Conservation (phyloP, 1,140 invertebrate species). For the Varroa destructor region DNA sequence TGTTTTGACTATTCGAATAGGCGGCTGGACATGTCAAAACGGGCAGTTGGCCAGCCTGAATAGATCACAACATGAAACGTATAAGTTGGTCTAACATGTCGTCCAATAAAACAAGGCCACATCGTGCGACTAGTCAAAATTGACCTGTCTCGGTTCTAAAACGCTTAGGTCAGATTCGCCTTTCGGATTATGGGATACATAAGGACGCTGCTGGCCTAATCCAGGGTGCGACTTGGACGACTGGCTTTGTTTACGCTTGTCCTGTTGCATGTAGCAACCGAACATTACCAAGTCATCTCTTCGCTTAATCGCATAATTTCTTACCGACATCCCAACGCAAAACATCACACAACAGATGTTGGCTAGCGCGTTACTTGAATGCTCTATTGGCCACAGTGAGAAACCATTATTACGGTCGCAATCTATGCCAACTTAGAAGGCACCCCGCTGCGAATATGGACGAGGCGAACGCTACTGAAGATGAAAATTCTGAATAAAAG, state of each 20-base stretch:
- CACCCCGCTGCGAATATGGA: no score
- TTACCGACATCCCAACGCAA: neutral
- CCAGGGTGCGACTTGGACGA: neutral
- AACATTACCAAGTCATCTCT: neutral
- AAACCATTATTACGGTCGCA: no score
- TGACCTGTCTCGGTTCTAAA: slow-evolving; percentile 11
- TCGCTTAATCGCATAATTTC: no score
- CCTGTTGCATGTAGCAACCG: neutral
- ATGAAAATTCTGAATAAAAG: no score
- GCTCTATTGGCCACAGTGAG: no score
- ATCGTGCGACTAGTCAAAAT: slow-evolving; percentile 11
- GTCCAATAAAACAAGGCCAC: neutral
- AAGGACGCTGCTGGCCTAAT: neutral
- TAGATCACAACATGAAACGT: neutral
- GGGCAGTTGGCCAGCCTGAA: neutral
- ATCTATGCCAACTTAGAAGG: no score
- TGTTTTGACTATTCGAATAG: neutral
- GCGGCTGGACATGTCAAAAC: neutral
- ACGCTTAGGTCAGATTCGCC: neutral
- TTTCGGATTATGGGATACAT: neutral
- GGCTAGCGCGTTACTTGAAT: slow-evolving; percentile 14
- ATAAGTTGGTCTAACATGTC: neutral
- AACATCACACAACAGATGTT: slow-evolving; percentile 15
- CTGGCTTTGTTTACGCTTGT: neutral
- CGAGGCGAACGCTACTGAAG: no score